Evolutionary conservation across 53 echinoderm and acorn worm genomes (phyloP).

Genomic region (Glandiceps talaboti): DNA sequence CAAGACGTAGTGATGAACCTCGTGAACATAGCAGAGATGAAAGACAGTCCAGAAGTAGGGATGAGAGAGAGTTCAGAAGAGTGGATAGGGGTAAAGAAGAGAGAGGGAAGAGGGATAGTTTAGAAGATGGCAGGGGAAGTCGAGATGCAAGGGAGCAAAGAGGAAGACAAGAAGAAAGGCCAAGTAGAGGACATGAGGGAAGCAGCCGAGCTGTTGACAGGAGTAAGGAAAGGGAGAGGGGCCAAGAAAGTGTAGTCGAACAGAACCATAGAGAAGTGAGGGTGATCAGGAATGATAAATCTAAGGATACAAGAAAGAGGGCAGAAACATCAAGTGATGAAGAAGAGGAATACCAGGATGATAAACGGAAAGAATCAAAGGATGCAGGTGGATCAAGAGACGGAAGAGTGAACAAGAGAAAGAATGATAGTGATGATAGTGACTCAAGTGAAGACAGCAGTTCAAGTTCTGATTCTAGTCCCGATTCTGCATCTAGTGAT

Average conservation of each 20-base stretch:
- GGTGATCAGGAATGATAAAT: too few species aligned
- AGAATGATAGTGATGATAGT: not conserved
- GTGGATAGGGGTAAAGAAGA: constrained; percentile 7
- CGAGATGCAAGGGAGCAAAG: constrained; percentile 14
- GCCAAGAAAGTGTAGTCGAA: not conserved
- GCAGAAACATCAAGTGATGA: not conserved
- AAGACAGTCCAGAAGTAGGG: not conserved
- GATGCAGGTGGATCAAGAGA: not conserved
- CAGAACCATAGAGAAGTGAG: not conserved
- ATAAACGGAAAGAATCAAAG: not conserved
- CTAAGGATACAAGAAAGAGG: not conserved
- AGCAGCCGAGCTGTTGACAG: not conserved
- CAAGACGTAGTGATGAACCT: not conserved
- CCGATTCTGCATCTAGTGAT: too few species aligned
- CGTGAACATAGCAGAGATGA: not conserved
- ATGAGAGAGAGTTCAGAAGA: not conserved
- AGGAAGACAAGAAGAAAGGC: constrained; percentile 7
- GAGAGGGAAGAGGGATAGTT: not conserved
- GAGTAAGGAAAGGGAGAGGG: not conserved
- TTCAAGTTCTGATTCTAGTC: too few species aligned
- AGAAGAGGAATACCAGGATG: constrained; percentile 7
- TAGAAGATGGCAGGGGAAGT: not conserved
- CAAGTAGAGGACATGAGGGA: constrained; percentile 9
- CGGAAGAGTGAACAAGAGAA: not conserved
- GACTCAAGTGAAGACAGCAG: not conserved